A percentile compares a stretch with the other conserved stretches of the same genome.
phyloP scores from a whole-genome alignment of 2,797 vertebrate genomes.

The Etheostoma nigrum region DNA sequence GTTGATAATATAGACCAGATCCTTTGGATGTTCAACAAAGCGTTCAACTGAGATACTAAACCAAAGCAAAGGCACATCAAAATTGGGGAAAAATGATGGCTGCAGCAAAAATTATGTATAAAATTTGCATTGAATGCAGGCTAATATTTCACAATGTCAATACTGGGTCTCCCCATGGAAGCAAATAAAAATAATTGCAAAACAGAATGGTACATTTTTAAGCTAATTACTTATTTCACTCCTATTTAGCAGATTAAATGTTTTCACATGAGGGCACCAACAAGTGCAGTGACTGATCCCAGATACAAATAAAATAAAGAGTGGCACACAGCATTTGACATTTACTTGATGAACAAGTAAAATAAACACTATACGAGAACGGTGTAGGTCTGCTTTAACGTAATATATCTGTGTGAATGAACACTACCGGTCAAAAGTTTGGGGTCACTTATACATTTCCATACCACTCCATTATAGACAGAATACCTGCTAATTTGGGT shows the following conservation, averaged over 20 bases:
- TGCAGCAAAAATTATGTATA: background rate
- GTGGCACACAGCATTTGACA: background rate
- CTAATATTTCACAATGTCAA: background rate
- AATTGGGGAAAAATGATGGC: background rate
- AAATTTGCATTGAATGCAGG: background rate
- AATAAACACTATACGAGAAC: background rate
- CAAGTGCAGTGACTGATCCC: background rate
- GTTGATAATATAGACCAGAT: background rate
- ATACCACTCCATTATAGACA: too few species aligned
- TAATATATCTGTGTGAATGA: background rate
- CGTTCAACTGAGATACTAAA: background rate
- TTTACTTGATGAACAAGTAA: background rate
- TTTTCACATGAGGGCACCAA: background rate
- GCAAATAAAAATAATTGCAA: background rate
- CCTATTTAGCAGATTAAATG: background rate
- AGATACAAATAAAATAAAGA: conserved; percentile 4
- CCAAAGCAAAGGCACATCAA: background rate
- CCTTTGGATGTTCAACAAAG: background rate
- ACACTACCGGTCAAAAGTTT: too few species aligned
- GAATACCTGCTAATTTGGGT: too few species aligned
- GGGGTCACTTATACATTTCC: too few species aligned
- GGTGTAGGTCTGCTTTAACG: background rate
- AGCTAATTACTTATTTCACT: background rate
- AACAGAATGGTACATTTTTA: background rate
- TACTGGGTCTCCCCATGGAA: background rate